Percentiles rank a stretch among this genome's conserved stretches.
Evolutionary conservation across 2,888 invertebrate genomes (phyloP).

Genomic region (Aphrophora alni): DNA sequence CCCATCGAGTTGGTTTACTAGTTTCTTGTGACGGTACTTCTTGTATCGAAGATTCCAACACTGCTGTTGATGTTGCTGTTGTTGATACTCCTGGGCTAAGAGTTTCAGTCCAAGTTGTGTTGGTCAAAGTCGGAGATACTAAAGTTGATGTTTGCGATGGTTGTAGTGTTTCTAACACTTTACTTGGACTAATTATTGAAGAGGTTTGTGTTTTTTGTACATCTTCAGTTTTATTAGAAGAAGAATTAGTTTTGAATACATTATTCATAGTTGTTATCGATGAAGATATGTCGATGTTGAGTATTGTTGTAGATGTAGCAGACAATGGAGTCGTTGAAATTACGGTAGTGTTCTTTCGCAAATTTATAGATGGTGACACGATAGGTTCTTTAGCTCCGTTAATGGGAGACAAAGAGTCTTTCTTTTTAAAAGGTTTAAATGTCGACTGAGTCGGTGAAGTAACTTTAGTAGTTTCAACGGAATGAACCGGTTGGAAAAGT

Average conservation of each 20-base stretch:
- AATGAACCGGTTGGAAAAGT: background rate
- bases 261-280: slow-evolving; percentile 44
- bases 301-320: slow-evolving; percentile 37
- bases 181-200: background rate
- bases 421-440: background rate
- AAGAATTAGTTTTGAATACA: slow-evolving; percentile 38
- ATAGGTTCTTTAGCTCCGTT: background rate
- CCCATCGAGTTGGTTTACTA: slow-evolving; percentile 41
- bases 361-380: background rate
- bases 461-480: background rate
- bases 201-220: background rate
- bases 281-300: slow-evolving; percentile 36
- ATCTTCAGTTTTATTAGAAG: background rate
- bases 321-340: slow-evolving; percentile 38
- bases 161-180: background rate
- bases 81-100: background rate
- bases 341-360: slow-evolving; percentile 33
- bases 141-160: background rate
- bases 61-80: slow-evolving; percentile 51
- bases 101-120: no score
- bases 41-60: slow-evolving; percentile 59
- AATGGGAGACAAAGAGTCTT: background rate
- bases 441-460: background rate
- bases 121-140: background rate
- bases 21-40: slow-evolving; percentile 54